Base-by-base conservation (phyloP, 2,113 vertebrate species). In the Nansenia antarctica region DNA sequence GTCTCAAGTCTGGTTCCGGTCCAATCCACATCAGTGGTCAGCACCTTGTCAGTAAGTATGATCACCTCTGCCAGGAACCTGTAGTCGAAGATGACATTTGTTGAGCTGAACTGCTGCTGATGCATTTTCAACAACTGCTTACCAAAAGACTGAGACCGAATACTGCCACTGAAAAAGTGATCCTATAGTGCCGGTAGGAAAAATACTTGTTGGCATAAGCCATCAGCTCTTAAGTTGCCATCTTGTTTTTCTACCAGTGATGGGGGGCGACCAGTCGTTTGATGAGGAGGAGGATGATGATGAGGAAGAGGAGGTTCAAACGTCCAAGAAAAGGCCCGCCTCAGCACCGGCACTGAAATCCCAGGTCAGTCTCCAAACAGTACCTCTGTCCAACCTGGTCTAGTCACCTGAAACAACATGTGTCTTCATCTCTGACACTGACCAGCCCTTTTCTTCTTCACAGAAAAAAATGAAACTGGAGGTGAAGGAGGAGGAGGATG, bases 1-100 rank as follows among this genome's bases (percentile, higher is more conserved):
- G 98, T 67, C 92, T 99, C 72, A 97, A 95, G 65, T 83, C 94
- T 1, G 97, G 98, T 12, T 92, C 96, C 0, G 98, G 98, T 29
- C 98, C 96, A 0, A 91, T 99, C 53, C 94, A 98, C 2, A 87
- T 99, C 82, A 97, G 96, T 2, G 98, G 98, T 26, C 97, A 99
- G 34, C 96, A 98, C 77, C 94, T 99, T 0, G 92, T 99, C 72
- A 94, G 98, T 98, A 82, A 60, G 96, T 93, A 55, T 27, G 42
- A 24, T 14, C 5, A 30, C 24, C 9, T 4, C 12, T 30, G 26
- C 26, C n/a, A 20, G 58, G n/a, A 18, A 34, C 31, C 31, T 42
- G 31, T 55, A 8, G 65, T 57, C 65, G 12, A 18, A 14, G 65
- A 67, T 67, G 65, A 67, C n/a, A 57, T 11, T 39, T 67, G 52